Evolutionary conservation across 2,888 invertebrate genomes (phyloP).

Genomic region (Diarsia dahlii): DNA sequence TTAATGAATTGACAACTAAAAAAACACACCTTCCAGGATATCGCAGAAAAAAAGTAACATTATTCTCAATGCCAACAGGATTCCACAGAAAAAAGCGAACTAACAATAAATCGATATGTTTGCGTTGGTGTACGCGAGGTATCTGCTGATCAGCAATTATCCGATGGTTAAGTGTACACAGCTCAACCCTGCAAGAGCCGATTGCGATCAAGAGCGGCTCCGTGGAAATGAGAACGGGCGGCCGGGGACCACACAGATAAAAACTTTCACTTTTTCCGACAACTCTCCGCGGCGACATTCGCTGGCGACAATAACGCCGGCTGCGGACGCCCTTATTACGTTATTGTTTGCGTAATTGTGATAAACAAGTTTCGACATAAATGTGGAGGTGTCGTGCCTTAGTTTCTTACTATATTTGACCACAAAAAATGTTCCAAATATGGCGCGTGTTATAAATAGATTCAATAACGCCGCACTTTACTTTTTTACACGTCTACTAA

Average conservation of each 20-base stretch:
- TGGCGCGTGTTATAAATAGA: conserved; percentile 26
- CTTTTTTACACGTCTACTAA: conserved; percentile 32
- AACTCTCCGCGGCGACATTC: conserved; percentile 85
- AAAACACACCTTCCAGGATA: not conserved
- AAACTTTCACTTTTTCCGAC: conserved; percentile 89
- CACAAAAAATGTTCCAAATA: conserved; percentile 49
- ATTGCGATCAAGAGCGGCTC: conserved; percentile 85
- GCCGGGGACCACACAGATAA: conserved; percentile 86
- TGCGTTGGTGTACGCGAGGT: conserved; percentile 49
- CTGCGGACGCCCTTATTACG: conserved; percentile 83
- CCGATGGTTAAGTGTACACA: conserved; percentile 69
- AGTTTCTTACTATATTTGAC: conserved; percentile 57
- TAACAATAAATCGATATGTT: conserved; percentile 61
- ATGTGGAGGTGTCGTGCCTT: conserved; percentile 64
- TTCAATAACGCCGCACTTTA: conserved; percentile 26
- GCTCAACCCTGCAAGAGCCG: conserved; percentile 78
- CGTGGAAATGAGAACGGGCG: conserved; percentile 87
- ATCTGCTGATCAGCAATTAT: conserved; percentile 77
- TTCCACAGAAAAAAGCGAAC: conserved; percentile 29
- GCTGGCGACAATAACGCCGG: conserved; percentile 82
- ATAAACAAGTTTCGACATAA: conserved; percentile 80
- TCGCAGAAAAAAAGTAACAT: not conserved
- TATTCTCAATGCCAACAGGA: not conserved
- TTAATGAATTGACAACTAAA: not conserved
- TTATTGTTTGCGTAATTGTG: conserved; percentile 84